These are phyloP conservation scores for Tenebrio molitor DNA, from an alignment of 1,140 invertebrate genomes.

Conservation along the genomic window DNA sequence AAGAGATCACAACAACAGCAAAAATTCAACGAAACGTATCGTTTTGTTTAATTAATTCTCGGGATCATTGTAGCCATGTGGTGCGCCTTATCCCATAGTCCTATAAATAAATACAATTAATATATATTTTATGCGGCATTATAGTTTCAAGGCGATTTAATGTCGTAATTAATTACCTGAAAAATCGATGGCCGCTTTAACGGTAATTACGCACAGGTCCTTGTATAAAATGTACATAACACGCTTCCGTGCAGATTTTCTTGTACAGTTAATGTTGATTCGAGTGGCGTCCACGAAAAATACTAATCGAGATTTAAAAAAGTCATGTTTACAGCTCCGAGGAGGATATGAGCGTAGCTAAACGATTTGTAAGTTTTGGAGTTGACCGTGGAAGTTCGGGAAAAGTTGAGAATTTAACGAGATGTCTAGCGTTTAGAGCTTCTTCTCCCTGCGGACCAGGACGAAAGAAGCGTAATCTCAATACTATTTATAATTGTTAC, in stretches of 20 bases:
- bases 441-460: slow-evolving; percentile 46
- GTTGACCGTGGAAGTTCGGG: slow-evolving; percentile 44
- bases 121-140: neutral
- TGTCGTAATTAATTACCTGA: slow-evolving; percentile 1
- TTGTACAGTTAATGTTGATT: neutral
- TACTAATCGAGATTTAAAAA: slow-evolving; percentile 1
- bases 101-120: neutral
- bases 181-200: neutral
- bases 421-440: slow-evolving; percentile 40
- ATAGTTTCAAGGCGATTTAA: neutral
- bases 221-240: slow-evolving; percentile 32
- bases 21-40: neutral
- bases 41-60: no score
- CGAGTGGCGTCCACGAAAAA: slow-evolving; percentile 9
- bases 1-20: neutral
- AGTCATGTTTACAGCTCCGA: slow-evolving; percentile 11
- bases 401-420: slow-evolving; percentile 43
- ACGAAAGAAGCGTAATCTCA: slow-evolving; percentile 43
- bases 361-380: slow-evolving; percentile 41
- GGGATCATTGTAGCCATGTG: no score
- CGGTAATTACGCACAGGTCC: neutral
- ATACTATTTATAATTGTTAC: slow-evolving; percentile 26
- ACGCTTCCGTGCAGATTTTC: slow-evolving; percentile 15
- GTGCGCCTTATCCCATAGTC: no score
- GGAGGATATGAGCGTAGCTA: slow-evolving; percentile 23